Evolutionary conservation across 2,797 vertebrate species (phyloP), one percentile per base, ranked within the genome.

Genomic region (Cirrhinus molitorella): DNA sequence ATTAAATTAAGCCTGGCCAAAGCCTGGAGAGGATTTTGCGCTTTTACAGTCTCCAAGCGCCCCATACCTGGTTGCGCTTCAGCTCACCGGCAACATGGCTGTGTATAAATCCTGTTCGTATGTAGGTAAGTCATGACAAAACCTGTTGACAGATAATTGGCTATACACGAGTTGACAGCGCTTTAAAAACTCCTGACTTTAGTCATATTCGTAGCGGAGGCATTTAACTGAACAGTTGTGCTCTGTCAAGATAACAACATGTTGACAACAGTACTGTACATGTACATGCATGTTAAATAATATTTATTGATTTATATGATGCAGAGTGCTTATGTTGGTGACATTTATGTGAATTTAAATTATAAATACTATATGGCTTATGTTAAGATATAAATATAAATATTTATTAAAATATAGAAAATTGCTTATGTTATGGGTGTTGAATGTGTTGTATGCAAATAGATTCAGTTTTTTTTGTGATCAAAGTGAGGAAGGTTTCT

Each of bases 1-100:
- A 96, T 96, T 96, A 97, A 34, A 89, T 91, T 94, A 94, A 94
- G 89, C 90, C 88, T 83, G 81, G 80, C 78, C 85, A 91, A 91
- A 88, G 85, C 80, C 74, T 88, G 85, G 86, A 92, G 88, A 87
- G 88, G 93, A 92, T 89, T 94, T 90, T 87, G 82, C 43, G 68
- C 14, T 68, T 37, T 67, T 79, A 83, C 88, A 45, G 72, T 34
- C 5, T 71, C 89, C 82, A 79, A 71, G 79, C 89, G 87, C 91
- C 89, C 88, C 89, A 86, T 92, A 89, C 90, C 73, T 74, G 3
- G 86, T 67, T 75, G 70, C 3, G 43, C 43, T 81, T 45, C 82
- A 71, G 80, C 85, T 74, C 88, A 16, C 37, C 51, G 59, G 45
- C 59, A 88, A 81, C 85, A 95, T 95, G 94, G 92, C 93, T 89